Base-by-base conservation (phyloP, 2,888 invertebrate species). In the Drosophila trichaetosa region DNA sequence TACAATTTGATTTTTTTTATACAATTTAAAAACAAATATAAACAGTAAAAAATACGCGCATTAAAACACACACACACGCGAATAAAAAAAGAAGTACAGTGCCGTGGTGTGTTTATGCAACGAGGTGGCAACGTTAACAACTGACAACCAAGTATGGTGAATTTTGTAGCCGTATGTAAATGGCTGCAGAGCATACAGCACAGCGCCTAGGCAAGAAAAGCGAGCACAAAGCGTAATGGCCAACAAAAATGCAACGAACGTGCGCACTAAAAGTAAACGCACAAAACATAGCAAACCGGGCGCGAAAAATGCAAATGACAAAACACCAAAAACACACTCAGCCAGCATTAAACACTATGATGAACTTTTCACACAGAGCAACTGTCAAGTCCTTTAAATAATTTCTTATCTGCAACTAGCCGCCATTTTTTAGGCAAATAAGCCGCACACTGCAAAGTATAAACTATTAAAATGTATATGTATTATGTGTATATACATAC, bases 21-120 rank as follows among this genome's bases (percentile, higher is more conserved):
- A 61, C 62, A 69, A 69, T 89, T 83, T 78, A 56, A 80, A 75
- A 80, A 75, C 67, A 82, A 80, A 78, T 66, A 58, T 62, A 87
- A 76, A 74, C 79, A 46, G 57, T 62, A 62, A 18, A 29, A 58
- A 81, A 58, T 71, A 78, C 70, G 72, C 69, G 82, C 76, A 80
- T 70, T 74, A 62, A 72, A 73, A 70, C 64, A 75, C 69, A 71
- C 66, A 71, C 67, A 80, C 69, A 69, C 63, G 49, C 56, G 56
- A 74, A 59, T 40, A 77, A 71, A 72, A 58, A 72, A 80, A 87
- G 33, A 89, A 89, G 90, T 89, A 87, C 89, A 89, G 87, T 87
- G 84, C 89, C 80, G 85, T 85, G 84, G 84, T 84, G 84, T 87
- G 58, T 85, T 82, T 72, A 42, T 63, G 38, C 69, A 60, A 59